Percentiles rank a stretch among this genome's conserved stretches.
Conservation (phyloP, 2,888 invertebrate species). For the Parnassius glacialis region DNA sequence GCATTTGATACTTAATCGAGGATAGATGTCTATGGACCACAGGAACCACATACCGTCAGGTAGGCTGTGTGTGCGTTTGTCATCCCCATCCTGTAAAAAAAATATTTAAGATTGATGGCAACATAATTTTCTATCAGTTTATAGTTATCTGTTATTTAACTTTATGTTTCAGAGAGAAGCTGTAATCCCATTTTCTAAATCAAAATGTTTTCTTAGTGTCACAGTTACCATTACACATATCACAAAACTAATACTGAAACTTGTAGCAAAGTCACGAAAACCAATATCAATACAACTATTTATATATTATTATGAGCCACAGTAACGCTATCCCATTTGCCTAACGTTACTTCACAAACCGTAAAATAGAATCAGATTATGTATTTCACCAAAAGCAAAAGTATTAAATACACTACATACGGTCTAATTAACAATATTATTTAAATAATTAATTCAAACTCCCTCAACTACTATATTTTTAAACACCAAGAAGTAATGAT, state of each 20-base stretch:
- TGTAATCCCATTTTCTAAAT: slow-evolving; percentile 1
- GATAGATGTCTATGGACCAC: too few species aligned
- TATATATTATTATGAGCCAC: neutral
- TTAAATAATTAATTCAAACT: too few species aligned
- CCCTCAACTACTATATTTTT: too few species aligned
- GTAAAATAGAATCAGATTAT: neutral
- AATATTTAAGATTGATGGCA: neutral
- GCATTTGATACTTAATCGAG: too few species aligned
- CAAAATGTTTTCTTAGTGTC: slow-evolving; percentile 1
- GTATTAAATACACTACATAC: neutral
- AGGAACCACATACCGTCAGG: too few species aligned
- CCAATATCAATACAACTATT: neutral
- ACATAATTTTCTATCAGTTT: neutral
- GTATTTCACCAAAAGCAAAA: neutral
- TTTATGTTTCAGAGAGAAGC: too few species aligned
- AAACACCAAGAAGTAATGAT: too few species aligned
- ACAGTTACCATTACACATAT: slow-evolving; percentile 16
- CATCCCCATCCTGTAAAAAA: too few species aligned
- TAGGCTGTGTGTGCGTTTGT: too few species aligned
- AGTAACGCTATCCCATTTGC: neutral
- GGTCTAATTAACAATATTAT: neutral
- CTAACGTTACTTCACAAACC: too few species aligned
- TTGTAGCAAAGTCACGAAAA: slow-evolving; percentile 19
- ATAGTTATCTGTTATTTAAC: neutral
- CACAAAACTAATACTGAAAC: slow-evolving; percentile 15